Percentiles rank a stretch among this genome's conserved stretches.
Evolutionary conservation across 2,113 vertebrate species (phyloP).

Genomic region (Saccopteryx bilineata): DNA sequence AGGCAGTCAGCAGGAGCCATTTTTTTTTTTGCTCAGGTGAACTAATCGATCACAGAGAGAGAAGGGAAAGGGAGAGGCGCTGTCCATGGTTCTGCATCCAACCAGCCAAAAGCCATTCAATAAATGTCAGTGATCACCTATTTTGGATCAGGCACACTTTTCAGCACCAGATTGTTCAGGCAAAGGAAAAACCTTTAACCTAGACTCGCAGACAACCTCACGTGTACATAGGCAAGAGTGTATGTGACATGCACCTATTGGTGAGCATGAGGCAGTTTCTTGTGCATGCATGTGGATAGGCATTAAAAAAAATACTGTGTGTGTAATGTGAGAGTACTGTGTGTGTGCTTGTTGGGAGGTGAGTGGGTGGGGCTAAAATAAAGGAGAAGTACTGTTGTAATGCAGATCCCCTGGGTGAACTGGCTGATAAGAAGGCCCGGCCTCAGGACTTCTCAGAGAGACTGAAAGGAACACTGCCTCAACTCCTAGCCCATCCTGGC

Average conservation of each 20-base stretch:
- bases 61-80: not conserved
- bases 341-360: not conserved
- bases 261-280: not conserved
- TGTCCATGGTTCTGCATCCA: slow-evolving; percentile 65
- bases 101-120: not conserved
- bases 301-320: not conserved
- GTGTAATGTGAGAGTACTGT: not conserved
- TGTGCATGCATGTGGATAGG: not conserved
- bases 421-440: not conserved
- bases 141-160: not conserved
- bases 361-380: not conserved
- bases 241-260: not conserved
- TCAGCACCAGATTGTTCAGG: not conserved
- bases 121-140: not conserved
- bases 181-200: not conserved
- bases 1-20: not conserved
- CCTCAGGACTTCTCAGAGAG: not conserved
- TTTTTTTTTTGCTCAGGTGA: not conserved
- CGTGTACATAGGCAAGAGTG: not conserved
- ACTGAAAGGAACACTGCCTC: not conserved
- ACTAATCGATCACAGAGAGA: not conserved
- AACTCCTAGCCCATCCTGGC: not conserved
- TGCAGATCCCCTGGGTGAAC: not conserved
- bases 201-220: not conserved
- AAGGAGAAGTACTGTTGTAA: not conserved